phyloP scores from a whole-genome alignment of 2,113 vertebrate species.

The Leiothrix lutea region DNA sequence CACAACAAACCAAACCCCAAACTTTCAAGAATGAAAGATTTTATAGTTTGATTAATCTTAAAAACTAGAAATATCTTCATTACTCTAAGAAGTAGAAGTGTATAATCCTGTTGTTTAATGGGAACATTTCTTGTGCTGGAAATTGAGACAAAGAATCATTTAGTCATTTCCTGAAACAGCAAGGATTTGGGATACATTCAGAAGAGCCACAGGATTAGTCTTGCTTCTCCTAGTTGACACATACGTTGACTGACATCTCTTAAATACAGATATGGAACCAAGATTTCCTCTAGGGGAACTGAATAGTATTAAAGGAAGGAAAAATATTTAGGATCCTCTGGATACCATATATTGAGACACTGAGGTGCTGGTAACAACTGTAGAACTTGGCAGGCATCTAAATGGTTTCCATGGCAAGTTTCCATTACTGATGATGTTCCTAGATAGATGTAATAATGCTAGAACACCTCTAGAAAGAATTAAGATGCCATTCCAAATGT shows the following conservation, averaged over 20 bases:
- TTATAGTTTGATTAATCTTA: not conserved
- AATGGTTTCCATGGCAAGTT: not conserved
- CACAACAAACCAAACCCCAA: not conserved
- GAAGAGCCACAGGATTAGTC: not conserved
- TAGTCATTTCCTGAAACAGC: not conserved
- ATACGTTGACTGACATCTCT: not conserved
- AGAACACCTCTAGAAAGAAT: not conserved
- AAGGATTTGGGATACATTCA: not conserved
- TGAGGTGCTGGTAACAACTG: not conserved
- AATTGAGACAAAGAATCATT: not conserved
- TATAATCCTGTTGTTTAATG: not conserved
- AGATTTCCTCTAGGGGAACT: not conserved
- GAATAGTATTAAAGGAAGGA: not conserved
- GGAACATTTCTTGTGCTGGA: not conserved
- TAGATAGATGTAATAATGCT: not conserved
- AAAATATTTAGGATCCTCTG: not conserved
- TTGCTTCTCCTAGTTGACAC: not conserved
- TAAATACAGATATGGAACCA: not conserved
- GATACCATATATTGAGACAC: not conserved
- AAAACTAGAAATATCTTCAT: not conserved
- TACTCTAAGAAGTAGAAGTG: not conserved
- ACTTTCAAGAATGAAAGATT: not conserved
- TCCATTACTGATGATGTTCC: not conserved
- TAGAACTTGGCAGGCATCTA: not conserved
- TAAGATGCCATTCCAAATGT: not conserved